Percentiles rank a stretch among this genome's conserved stretches.
phyloP scores from a whole-genome alignment of 2,797 vertebrate genomes.

The Mallotus villosus region DNA sequence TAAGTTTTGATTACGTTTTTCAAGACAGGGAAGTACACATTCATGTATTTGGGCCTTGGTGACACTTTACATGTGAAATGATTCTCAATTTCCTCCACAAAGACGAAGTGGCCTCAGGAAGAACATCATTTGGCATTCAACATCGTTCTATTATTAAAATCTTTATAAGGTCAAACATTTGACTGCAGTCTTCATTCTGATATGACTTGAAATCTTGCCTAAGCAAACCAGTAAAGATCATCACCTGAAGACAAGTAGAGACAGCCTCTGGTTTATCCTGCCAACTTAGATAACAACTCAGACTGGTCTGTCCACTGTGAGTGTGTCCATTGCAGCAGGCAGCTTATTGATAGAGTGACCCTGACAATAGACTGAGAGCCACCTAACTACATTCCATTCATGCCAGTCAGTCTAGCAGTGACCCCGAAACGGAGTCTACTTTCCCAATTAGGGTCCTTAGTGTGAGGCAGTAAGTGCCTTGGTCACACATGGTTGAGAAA shows the following conservation, averaged over 20 bases:
- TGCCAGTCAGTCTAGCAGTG: slow-evolving; percentile 69
- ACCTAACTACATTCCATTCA: slow-evolving; percentile 69
- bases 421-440: slow-evolving; percentile 75
- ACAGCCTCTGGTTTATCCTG: slow-evolving; percentile 17
- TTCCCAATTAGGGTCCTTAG: slow-evolving; percentile 77
- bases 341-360: slow-evolving; percentile 52
- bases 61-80: not conserved
- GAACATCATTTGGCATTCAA: not conserved
- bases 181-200: not conserved
- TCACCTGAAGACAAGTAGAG: not conserved
- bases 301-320: slow-evolving; percentile 17
- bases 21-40: slow-evolving; percentile 12
- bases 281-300: slow-evolving; percentile 27
- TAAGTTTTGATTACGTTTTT: slow-evolving; percentile 51
- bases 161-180: not conserved
- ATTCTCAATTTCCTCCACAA: not conserved
- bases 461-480: slow-evolving; percentile 68
- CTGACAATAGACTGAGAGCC: slow-evolving; percentile 59
- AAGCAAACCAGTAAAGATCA: not conserved
- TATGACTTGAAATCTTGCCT: not conserved
- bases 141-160: not conserved
- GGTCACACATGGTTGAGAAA: slow-evolving; percentile 72
- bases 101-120: too few species aligned
- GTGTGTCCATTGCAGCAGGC: slow-evolving; percentile 49
- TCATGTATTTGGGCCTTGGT: not conserved